Percentiles rank a stretch among this genome's conserved stretches.
phyloP scores from a whole-genome alignment of 2,888 invertebrate species.

The Mythimna ferrago region DNA sequence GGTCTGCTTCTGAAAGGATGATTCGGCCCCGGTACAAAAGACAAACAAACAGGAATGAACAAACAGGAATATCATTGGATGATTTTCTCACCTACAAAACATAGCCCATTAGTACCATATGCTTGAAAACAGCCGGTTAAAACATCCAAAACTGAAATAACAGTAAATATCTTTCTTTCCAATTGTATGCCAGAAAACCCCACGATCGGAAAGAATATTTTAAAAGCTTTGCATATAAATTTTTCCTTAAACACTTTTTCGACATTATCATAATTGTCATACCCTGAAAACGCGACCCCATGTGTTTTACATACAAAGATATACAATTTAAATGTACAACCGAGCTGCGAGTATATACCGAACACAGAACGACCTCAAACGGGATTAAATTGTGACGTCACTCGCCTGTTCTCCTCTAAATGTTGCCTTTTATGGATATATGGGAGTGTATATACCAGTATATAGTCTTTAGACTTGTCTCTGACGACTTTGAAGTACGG shows the following conservation, averaged over 20 bases:
- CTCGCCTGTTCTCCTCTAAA: constrained; percentile 47
- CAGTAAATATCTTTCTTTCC: no score
- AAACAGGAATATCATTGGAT: no score
- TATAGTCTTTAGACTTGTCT: constrained; percentile 44
- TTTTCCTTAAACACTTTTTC: constrained; percentile 1
- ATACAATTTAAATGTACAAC: constrained; percentile 44
- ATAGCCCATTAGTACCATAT: no score
- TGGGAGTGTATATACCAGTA: constrained; percentile 9
- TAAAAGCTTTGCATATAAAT: constrained; percentile 19
- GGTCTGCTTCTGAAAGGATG: no score
- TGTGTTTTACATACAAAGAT: constrained; percentile 34
- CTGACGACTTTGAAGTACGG: constrained; percentile 25
- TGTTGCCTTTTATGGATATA: constrained; percentile 48
- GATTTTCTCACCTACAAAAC: no score
- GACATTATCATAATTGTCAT: constrained; percentile 18
- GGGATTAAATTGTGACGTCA: constrained; percentile 58
- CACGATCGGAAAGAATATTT: constrained; percentile 1
- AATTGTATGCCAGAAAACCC: not conserved
- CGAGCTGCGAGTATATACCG: constrained; percentile 1
- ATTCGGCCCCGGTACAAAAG: no score
- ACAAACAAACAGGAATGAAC: no score
- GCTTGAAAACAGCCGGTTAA: no score
- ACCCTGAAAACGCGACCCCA: constrained; percentile 5
- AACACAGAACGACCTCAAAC: constrained; percentile 45
- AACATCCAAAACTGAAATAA: no score